phyloP scores from a whole-genome alignment of 2,797 vertebrate species.

The Enteromius argenteus region DNA sequence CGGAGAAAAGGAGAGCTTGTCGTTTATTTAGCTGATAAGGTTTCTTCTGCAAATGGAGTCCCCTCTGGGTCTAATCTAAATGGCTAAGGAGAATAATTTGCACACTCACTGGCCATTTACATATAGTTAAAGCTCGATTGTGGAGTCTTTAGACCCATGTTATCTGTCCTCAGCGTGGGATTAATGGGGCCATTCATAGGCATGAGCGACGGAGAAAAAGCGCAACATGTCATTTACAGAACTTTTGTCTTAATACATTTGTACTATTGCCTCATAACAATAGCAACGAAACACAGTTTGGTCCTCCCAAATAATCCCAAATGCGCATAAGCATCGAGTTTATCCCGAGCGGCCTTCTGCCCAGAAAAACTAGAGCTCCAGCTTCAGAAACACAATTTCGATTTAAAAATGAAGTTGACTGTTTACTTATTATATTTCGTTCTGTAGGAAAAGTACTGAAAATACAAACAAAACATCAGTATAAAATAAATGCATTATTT shows the following conservation, averaged over 20 bases:
- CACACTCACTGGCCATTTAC: slow-evolving; percentile 75
- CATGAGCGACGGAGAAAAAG: slow-evolving; percentile 52
- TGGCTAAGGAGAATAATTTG: slow-evolving; percentile 77
- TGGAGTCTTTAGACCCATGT: slow-evolving; percentile 62
- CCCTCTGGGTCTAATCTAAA: slow-evolving; percentile 78
- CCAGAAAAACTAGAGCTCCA: background rate
- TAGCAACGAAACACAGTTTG: slow-evolving; percentile 34
- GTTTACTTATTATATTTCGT: background rate
- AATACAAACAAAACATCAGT: background rate
- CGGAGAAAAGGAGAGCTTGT: slow-evolving; percentile 39
- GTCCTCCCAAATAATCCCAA: slow-evolving; percentile 48
- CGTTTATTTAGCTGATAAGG: slow-evolving; percentile 72
- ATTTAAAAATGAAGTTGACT: background rate
- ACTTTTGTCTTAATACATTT: slow-evolving; percentile 64
- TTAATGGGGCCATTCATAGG: slow-evolving; percentile 63
- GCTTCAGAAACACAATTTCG: background rate
- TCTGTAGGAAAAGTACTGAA: background rate
- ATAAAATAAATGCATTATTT: background rate
- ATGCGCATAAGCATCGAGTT: slow-evolving; percentile 19
- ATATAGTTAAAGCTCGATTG: slow-evolving; percentile 69
- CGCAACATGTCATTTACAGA: slow-evolving; percentile 56
- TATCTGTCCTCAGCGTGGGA: slow-evolving; percentile 57
- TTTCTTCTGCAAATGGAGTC: slow-evolving; percentile 71
- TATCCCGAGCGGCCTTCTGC: slow-evolving; percentile 16
- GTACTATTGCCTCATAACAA: slow-evolving; percentile 46